Evolutionary conservation across 2,797 vertebrate genomes (phyloP).

Genomic region (Neoniphon sammara): DNA sequence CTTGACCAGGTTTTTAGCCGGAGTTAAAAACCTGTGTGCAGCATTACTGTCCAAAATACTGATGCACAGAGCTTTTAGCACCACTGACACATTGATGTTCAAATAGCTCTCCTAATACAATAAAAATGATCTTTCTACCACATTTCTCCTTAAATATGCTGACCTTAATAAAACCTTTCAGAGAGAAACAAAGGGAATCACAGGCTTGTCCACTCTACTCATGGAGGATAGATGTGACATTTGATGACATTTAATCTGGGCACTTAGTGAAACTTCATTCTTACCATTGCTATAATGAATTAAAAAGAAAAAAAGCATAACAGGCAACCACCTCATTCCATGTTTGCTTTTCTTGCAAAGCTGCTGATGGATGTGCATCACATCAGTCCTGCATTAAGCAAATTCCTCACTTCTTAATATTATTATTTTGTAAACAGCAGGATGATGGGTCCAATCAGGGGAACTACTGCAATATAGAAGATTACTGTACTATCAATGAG

Average conservation of each 20-base stretch:
- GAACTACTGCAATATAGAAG: neutral
- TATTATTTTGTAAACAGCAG: neutral
- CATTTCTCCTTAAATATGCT: neutral
- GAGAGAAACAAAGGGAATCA: conserved; percentile 1
- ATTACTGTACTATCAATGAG: neutral
- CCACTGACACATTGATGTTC: neutral
- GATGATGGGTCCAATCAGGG: neutral
- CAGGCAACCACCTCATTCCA: neutral
- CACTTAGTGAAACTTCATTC: neutral
- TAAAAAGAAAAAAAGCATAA: neutral
- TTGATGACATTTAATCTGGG: conserved; percentile 26
- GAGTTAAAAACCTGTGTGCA: too few relatives aligned
- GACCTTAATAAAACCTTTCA: conserved; percentile 5
- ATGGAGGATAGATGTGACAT: conserved; percentile 23
- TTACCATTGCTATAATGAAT: conserved; percentile 19
- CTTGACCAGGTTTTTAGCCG: too few relatives aligned
- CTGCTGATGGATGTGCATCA: neutral
- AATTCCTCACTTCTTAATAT: neutral
- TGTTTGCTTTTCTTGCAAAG: conserved; percentile 9
- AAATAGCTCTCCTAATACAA: neutral
- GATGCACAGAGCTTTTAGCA: neutral
- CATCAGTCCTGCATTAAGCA: neutral
- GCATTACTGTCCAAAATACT: neutral
- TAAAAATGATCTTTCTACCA: neutral
- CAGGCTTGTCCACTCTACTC: conserved; percentile 1